These are phyloP conservation scores for Chamaetylas fuelleborni DNA, from an alignment of 2,113 vertebrate species.

Conservation along the genomic window DNA sequence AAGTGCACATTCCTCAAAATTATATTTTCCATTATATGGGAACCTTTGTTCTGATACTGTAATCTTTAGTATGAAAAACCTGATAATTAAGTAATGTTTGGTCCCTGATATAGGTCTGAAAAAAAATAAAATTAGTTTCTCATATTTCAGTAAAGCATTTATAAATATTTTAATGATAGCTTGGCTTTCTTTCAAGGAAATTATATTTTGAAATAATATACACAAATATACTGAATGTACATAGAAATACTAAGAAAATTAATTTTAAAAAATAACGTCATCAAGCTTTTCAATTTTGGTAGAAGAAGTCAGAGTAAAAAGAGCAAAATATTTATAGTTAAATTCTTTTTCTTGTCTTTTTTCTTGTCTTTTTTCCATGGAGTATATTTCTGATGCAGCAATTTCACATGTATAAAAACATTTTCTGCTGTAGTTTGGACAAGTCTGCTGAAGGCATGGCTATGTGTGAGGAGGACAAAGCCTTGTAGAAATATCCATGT, in stretches of 20 bases:
- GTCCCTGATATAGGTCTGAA: not conserved
- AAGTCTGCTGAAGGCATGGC: not conserved
- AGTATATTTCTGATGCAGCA: not conserved
- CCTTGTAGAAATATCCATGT: not conserved
- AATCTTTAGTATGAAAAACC: not conserved
- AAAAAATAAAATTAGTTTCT: not conserved
- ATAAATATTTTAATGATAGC: not conserved
- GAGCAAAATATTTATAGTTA: not conserved
- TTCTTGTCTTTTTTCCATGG: not conserved
- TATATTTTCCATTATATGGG: not conserved
- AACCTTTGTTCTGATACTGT: not conserved
- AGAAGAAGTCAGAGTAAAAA: not conserved
- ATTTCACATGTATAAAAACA: not conserved
- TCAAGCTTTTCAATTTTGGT: not conserved
- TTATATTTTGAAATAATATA: not conserved
- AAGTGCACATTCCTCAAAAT: not conserved
- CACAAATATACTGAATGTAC: not conserved
- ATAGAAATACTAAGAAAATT: not conserved
- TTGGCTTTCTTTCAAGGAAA: not conserved
- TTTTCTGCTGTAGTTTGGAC: not conserved
- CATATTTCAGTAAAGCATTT: not conserved
- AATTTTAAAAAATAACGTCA: not conserved
- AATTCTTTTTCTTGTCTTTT: not conserved
- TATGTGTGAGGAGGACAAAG: fast-evolving
- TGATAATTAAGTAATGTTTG: not conserved